These are phyloP conservation scores for Plecotus auritus DNA, from an alignment of 2,113 vertebrate species.

Conservation along the genomic window DNA sequence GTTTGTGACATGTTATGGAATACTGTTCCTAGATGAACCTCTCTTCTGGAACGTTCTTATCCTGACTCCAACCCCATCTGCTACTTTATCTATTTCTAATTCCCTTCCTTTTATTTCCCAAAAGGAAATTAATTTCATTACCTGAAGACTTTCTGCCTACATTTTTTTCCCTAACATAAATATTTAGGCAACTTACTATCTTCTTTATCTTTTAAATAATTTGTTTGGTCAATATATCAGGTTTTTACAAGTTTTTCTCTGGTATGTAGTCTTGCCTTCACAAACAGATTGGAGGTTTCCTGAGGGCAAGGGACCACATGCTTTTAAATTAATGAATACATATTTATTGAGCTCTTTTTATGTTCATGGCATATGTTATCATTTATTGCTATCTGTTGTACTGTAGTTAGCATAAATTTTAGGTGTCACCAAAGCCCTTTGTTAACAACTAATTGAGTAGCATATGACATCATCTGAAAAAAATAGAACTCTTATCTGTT, in stretches of 20 bases:
- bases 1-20: slow-evolving; percentile 1
- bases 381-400: neutral
- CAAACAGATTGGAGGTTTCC: slow-evolving; percentile 30
- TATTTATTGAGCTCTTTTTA: neutral
- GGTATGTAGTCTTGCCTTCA: neutral
- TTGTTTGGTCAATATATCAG: neutral
- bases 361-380: neutral
- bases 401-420: neutral
- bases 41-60: neutral
- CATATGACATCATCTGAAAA: neutral
- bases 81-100: neutral
- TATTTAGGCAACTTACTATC: neutral
- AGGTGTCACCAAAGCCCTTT: neutral
- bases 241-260: neutral
- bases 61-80: neutral
- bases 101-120: neutral
- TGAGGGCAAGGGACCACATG: slow-evolving; percentile 30
- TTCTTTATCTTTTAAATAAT: neutral
- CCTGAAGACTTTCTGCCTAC: neutral
- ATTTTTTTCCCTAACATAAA: neutral
- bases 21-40: neutral
- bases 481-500: neutral
- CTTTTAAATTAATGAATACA: neutral
- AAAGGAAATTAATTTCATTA: neutral
- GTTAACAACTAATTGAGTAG: neutral